Base-by-base conservation (phyloP, 1,140 invertebrate genomes). In the Drosophila lini region DNA sequence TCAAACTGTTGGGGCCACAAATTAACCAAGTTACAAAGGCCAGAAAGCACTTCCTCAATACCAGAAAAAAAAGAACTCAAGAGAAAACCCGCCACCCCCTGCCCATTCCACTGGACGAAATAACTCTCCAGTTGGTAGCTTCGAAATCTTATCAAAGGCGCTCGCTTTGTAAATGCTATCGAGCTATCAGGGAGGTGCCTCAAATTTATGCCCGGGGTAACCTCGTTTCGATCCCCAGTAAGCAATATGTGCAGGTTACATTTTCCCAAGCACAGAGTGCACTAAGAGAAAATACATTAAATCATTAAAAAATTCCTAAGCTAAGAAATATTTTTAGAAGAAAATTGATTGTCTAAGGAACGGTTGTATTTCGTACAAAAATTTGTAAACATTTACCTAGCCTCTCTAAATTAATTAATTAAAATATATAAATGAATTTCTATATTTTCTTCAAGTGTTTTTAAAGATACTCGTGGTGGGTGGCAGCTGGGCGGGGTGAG, bases 131-230 rank as follows among this genome's bases (percentile, higher is more conserved):
- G 68, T 71, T 71, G 65, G 65, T 71, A 70, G 68, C 68, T 71
- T 64, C 28, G 65, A 65, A 86, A 86, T 88, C 82, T 88, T 88
- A 86, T 88, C 80, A 83, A 83, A 74, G 75, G 70, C 75, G 65
- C 73, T 63, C 59, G 69, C 75, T 62, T 60, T 80, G 73, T 47
- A 55, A 36, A 56, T 42, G 70, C 69, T 74, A 83, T 69, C 76
- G 69, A 42, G 40, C 53, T 53, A 53, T 53, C 52, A 32, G 5
- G 34, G 34, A 38, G 52, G 52, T 53, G 48, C 53, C 71, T 75
- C 45, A 67, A 82, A 83, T 88, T 88, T 88, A 82, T 84, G 78
- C 80, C 80, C 67, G 55, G 45, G 50, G 79, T 89, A 89, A 89
- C 84, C 84, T 89, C 84, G 84, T 89, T 88, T 88, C 77, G 65